Evolutionary conservation across 2,888 invertebrate genomes (phyloP).

Genomic region (Clepsis dumicolana): DNA sequence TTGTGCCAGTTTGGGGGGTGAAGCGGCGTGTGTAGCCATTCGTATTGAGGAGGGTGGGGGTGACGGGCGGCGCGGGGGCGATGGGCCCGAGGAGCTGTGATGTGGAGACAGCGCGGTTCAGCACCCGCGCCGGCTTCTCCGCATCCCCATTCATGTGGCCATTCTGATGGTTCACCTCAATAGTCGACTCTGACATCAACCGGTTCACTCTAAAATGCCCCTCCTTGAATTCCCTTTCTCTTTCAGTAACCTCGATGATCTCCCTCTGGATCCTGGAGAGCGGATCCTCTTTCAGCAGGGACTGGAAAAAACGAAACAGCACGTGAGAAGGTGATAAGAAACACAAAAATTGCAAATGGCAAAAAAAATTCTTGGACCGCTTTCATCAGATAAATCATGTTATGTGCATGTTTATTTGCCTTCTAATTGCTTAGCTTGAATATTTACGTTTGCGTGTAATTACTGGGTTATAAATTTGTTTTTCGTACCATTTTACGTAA

Average conservation of each 20-base stretch:
- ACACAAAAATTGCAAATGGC: background rate
- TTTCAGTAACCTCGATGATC: slow-evolving; percentile 93
- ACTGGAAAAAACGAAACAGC: slow-evolving; percentile 70
- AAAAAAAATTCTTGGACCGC: slow-evolving; percentile 3
- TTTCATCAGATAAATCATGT: slow-evolving; percentile 34
- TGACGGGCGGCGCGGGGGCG: slow-evolving; percentile 68
- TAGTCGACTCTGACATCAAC: slow-evolving; percentile 78
- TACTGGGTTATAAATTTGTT: background rate
- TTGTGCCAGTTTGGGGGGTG: slow-evolving; percentile 88
- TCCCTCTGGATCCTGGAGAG: slow-evolving; percentile 94
- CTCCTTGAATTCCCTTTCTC: slow-evolving; percentile 93
- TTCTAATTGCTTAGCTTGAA: slow-evolving; percentile 29
- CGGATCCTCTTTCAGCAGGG: slow-evolving; percentile 89
- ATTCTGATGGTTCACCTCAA: slow-evolving; percentile 80
- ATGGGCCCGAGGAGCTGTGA: slow-evolving; percentile 77
- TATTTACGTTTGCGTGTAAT: slow-evolving; percentile 12
- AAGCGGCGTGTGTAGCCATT: slow-evolving; percentile 87
- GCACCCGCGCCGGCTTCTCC: slow-evolving; percentile 61
- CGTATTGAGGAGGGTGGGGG: slow-evolving; percentile 70
- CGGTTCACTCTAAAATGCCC: slow-evolving; percentile 82
- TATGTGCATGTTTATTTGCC: slow-evolving; percentile 25
- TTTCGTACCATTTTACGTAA: slow-evolving; percentile 9
- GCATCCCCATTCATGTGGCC: slow-evolving; percentile 74
- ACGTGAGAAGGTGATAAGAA: slow-evolving; percentile 6
- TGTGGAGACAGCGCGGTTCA: slow-evolving; percentile 79